These are phyloP conservation scores for Nipponia nippon DNA, from an alignment of 2,113 vertebrate genomes.

Conservation along the genomic window DNA sequence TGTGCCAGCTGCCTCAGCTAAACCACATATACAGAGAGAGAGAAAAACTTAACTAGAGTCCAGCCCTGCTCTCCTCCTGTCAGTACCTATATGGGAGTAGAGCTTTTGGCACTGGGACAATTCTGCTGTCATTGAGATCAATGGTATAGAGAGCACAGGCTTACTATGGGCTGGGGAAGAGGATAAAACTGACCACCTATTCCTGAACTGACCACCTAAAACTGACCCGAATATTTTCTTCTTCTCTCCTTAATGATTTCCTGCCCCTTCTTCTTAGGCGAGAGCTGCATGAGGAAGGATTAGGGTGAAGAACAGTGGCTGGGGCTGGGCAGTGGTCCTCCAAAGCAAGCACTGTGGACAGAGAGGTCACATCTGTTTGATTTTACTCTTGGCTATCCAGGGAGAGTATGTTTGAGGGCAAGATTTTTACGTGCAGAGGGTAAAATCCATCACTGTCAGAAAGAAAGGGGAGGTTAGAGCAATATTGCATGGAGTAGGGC, in stretches of 20 bases:
- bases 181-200: background rate
- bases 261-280: background rate
- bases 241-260: background rate
- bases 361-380: background rate
- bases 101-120: background rate
- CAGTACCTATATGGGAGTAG: background rate
- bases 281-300: background rate
- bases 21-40: background rate
- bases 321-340: background rate
- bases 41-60: background rate
- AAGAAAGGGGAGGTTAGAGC: background rate
- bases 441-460: conserved; percentile 40
- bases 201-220: too few relatives aligned
- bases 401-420: background rate
- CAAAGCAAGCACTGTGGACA: background rate
- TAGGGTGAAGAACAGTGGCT: background rate
- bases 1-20: background rate
- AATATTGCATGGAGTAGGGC: background rate
- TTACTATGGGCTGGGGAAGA: background rate
- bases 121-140: background rate
- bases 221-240: background rate
- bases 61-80: background rate
- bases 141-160: fast-evolving
- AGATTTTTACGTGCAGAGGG: background rate
- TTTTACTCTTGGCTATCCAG: background rate